Evolutionary conservation across 2,888 invertebrate species (phyloP).

Genomic region (Bembecia ichneumoniformis): DNA sequence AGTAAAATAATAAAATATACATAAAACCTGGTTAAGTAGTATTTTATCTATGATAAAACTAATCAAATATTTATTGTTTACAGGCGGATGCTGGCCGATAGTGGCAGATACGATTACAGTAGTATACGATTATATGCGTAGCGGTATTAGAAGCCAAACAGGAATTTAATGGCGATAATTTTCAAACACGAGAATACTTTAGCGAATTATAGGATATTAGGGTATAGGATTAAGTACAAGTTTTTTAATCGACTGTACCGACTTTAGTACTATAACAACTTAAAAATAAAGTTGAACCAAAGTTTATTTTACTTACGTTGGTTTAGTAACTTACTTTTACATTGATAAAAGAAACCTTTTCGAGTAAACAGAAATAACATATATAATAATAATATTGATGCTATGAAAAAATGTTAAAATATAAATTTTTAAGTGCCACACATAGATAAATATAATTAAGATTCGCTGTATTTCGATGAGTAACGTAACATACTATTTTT

Average conservation of each 20-base stretch:
- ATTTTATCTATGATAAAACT: too few relatives aligned
- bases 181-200: not conserved
- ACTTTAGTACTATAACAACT: slow-evolving; percentile 1
- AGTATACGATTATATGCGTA: not conserved
- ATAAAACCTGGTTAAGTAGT: too few relatives aligned
- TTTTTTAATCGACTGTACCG: not conserved
- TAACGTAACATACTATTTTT: too few relatives aligned
- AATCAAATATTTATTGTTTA: slow-evolving; percentile 13
- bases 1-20: too few relatives aligned
- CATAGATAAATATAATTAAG: too few relatives aligned
- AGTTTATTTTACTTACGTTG: slow-evolving; percentile 5
- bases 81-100: slow-evolving; percentile 36
- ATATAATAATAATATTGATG: too few relatives aligned
- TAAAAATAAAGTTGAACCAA: slow-evolving; percentile 4
- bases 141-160: not conserved
- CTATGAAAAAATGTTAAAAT: too few relatives aligned
- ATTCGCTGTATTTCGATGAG: too few relatives aligned
- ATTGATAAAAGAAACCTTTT: too few relatives aligned
- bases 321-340: not conserved
- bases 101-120: too few relatives aligned
- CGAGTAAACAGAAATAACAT: not conserved
- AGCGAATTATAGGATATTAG: slow-evolving; percentile 1
- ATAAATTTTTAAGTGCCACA: too few relatives aligned
- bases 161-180: too few relatives aligned
- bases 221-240: not conserved